Evolutionary conservation across 2,888 invertebrate species (phyloP).

Genomic region (Thelaira solivaga): DNA sequence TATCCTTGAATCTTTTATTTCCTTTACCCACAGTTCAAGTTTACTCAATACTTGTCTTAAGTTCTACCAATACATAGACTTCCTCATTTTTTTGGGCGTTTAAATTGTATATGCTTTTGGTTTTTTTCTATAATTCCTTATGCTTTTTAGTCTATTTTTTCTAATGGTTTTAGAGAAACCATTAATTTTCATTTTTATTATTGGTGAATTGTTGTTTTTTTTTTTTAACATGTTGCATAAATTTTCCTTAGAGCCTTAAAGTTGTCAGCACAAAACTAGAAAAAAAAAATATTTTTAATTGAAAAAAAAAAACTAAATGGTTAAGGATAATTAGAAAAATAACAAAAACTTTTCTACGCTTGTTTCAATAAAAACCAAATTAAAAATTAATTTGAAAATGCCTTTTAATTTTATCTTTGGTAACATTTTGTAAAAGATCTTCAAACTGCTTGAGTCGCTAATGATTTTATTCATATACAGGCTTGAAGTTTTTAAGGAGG

Average conservation of each 20-base stretch:
- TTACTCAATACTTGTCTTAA: slow-evolving; percentile 39
- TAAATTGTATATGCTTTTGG: neutral
- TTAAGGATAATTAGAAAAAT: no score
- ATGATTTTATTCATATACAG: neutral
- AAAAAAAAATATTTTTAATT: no score
- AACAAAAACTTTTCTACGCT: neutral
- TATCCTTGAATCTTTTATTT: neutral
- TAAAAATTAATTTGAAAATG: slow-evolving; percentile 8
- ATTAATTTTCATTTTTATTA: slow-evolving; percentile 34
- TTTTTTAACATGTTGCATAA: slow-evolving; percentile 34
- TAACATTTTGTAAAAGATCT: neutral
- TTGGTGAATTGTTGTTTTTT: slow-evolving; percentile 17
- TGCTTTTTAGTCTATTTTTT: neutral
- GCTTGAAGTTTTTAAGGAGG: no score
- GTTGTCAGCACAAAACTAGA: no score
- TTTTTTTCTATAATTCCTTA: neutral
- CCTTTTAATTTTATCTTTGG: slow-evolving; percentile 6
- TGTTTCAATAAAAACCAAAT: neutral
- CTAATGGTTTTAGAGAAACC: slow-evolving; percentile 16
- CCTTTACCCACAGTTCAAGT: slow-evolving; percentile 1
- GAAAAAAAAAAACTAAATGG: no score
- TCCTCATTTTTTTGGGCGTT: slow-evolving; percentile 39
- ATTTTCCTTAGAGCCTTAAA: slow-evolving; percentile 50
- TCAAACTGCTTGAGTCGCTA: no score
- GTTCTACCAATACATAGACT: slow-evolving; percentile 49